phyloP scores from a whole-genome alignment of 1,140 invertebrate species.

The Diorhabda elongata region DNA sequence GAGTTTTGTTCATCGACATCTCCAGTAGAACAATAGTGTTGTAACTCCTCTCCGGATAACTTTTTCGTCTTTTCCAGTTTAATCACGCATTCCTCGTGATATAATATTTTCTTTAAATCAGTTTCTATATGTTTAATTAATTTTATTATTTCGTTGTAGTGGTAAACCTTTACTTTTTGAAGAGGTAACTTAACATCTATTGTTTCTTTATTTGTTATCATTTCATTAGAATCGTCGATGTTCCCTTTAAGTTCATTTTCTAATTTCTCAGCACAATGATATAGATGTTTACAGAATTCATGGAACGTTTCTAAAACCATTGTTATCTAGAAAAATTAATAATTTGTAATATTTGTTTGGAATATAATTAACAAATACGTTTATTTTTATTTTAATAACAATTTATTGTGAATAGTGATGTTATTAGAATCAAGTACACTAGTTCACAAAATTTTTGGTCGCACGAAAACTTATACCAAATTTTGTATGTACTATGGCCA shows the following conservation, averaged over 20 bases:
- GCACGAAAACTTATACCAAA: no score
- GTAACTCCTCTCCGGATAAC: not conserved
- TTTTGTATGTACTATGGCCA: no score
- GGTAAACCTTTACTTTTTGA: constrained; percentile 33
- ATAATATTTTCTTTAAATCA: constrained; percentile 23
- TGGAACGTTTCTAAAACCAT: constrained; percentile 13
- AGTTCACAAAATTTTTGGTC: no score
- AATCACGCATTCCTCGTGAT: constrained; percentile 23
- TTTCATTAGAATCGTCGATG: constrained; percentile 23
- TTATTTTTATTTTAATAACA: no score
- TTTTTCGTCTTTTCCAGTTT: constrained; percentile 5
- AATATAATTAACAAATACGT: no score
- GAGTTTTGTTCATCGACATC: not conserved
- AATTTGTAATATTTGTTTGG: no score
- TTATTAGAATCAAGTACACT: no score
- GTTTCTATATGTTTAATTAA: constrained; percentile 23
- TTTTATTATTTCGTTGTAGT: constrained; percentile 29
- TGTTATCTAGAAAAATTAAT: no score
- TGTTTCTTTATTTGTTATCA: constrained; percentile 12
- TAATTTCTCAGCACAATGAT: constrained; percentile 25
- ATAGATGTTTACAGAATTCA: constrained; percentile 26
- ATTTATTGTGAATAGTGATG: no score
- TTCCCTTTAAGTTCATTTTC: constrained; percentile 24
- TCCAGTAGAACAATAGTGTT: not conserved
- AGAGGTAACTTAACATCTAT: constrained; percentile 20